Base-by-base conservation (phyloP, 2,113 vertebrate genomes). In the Herpailurus yagouaroundi region DNA sequence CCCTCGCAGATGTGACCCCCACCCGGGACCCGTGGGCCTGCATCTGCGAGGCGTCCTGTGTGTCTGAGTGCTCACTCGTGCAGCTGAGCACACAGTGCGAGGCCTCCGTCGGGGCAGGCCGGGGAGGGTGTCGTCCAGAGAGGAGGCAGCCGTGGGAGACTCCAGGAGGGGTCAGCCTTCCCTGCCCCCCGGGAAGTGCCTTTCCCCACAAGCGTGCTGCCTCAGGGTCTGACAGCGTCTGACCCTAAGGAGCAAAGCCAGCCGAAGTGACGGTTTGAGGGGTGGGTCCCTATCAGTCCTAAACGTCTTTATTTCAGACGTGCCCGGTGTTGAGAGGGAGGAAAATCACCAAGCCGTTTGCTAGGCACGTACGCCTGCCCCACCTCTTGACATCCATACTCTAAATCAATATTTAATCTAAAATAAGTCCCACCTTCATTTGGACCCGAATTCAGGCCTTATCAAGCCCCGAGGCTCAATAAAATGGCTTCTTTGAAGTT, bases 341-440 rank as follows among this genome's bases (percentile, higher is more conserved):
- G 1, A 23, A 38, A 80, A 48, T 21, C 64, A 1, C 48, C 64
- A 19, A 45, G 74, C 77, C 19, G 3, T 84, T 38, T 25, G 33
- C 82, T 33, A 0, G 5, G 21, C 23, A 7, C 0, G 1, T 16
- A 52, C 55, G 52, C 57, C 38, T 7, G 3, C 76, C 82, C 57
- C 81, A 60, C 16, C 21, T 57, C 92, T 33, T 60, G 63, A 76
- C 79, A 27, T 38, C 92, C 81, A 0, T 71, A 0, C 0, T 76
- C 88, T 79, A 57, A 81, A 29, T 96, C 3, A 76, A 97, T 96
- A 95, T 79, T 91, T 94, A 82, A 97, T 93, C 94, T 64, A 92
- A 92, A 95, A 69, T 15, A 12, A 18, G 0, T 73, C 95, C 90
- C 81, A 83, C 63, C 57, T 41, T 68, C 93, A 76, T 31, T 38